Base-by-base conservation (phyloP, 1,140 invertebrate genomes). In the Cyphomyrmex costatus region DNA sequence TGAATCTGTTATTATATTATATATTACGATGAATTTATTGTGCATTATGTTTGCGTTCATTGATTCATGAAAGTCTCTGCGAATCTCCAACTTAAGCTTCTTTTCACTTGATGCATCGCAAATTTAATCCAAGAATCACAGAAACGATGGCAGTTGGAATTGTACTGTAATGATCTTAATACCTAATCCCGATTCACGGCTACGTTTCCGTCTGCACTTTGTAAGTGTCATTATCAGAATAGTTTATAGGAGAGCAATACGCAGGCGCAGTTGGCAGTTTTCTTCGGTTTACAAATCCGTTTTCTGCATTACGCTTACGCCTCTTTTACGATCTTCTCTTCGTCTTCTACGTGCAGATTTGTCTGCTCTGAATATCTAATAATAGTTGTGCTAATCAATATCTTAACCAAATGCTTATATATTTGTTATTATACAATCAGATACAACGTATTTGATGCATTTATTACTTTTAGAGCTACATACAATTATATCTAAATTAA, bases 131-230 rank as follows among this genome's bases (percentile, higher is more conserved):
- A 53, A 76, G 84, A 68, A 74, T 89, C 73, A 77, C 33, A 36
- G 70, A 19, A 60, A 19, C 46, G 71, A 68, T 74, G 36, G 63
- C 53, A 36, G 30, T 70, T 68, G 68, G 42, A 85, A 85, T 77
- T 36, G 58, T 61, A 58, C 42, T 85, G 30, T 78, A 85, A 85
- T 85, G 61, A 82, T 88, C 88, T 85, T 85, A 85, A 89, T 89
- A 73, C 49, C 74, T 86, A 89, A 89, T 89, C 83, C 88, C 51
- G 77, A 89, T 89, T 89, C 80, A 68, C 53, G 27, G 42, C 76
- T 86, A 63, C 86, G 51, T 78, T 85, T 68, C 80, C 27, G 16
- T 85, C 24, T 60, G 49, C 36, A 36, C 56, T 74, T 74, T 70
- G 60, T 42, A 84, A 66, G 33, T 79, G 58, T 85, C 19, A 56